Conservation (phyloP, 2,797 vertebrate genomes). For the Acrocephalus scirpaceus region DNA sequence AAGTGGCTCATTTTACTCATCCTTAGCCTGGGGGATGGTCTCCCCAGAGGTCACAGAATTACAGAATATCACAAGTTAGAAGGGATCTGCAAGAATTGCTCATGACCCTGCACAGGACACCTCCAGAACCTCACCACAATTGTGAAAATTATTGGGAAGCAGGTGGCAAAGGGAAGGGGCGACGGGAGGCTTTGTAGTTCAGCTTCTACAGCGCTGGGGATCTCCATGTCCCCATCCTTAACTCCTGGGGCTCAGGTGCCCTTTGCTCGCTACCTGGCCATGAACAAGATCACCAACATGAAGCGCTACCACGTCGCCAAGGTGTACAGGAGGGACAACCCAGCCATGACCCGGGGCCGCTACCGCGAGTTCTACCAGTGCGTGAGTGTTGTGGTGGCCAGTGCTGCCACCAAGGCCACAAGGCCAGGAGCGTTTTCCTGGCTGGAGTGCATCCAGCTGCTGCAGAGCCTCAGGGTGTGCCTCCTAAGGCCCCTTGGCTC, state of each 20-base stretch:
- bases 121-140: not conserved
- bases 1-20: accelerated
- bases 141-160: not conserved
- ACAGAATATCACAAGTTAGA: too few relatives aligned
- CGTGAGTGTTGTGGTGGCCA: constrained; percentile 81
- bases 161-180: not conserved
- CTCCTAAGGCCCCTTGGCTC: not conserved
- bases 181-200: not conserved
- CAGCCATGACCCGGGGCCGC: constrained; percentile 88
- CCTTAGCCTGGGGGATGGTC: not conserved
- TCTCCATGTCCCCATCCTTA: constrained; percentile 46
- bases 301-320: constrained; percentile 96
- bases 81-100: not conserved
- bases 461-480: not conserved
- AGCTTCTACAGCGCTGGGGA: not conserved
- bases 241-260: constrained; percentile 84
- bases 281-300: constrained; percentile 95
- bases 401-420: not conserved
- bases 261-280: constrained; percentile 93
- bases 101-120: not conserved
- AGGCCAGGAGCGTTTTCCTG: not conserved
- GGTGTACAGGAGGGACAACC: constrained; percentile 95
- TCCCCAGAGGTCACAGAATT: not conserved
- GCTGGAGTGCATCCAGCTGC: not conserved
- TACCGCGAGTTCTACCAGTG: constrained; percentile 97